These are phyloP conservation scores for Drosophila tanythrix DNA, from an alignment of 2,888 invertebrate species.

Conservation along the genomic window DNA sequence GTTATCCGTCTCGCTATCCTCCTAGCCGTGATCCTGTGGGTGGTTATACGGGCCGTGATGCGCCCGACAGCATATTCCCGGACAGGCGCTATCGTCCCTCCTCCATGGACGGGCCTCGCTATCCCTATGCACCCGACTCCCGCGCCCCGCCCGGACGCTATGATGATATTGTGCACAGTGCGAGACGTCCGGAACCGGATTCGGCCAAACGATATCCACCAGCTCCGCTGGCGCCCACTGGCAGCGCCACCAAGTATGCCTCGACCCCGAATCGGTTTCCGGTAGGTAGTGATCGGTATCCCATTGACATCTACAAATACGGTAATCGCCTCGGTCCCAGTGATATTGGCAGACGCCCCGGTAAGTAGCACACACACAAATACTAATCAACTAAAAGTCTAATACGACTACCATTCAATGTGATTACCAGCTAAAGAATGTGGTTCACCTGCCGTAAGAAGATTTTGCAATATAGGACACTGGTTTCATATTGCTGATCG, in stretches of 20 bases:
- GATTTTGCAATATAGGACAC: constrained; percentile 1
- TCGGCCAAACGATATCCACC: constrained; percentile 86
- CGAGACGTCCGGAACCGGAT: constrained; percentile 84
- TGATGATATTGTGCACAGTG: constrained; percentile 81
- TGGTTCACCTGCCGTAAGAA: neutral
- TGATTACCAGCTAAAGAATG: constrained; percentile 17
- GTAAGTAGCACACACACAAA: constrained; percentile 74
- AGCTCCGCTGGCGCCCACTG: constrained; percentile 84
- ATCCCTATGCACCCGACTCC: constrained; percentile 81
- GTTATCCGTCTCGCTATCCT: constrained; percentile 77
- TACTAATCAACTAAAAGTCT: constrained; percentile 70
- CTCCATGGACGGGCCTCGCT: constrained; percentile 82
- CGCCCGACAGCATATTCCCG: constrained; percentile 85
- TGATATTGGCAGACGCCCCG: constrained; percentile 83
- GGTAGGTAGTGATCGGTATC: constrained; percentile 85
- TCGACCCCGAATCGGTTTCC: constrained; percentile 86
- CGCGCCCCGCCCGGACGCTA: constrained; percentile 77
- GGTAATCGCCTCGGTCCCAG: constrained; percentile 86
- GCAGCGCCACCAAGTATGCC: constrained; percentile 86
- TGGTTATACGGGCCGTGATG: constrained; percentile 82
- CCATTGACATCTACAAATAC: constrained; percentile 85
- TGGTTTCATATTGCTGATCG: constrained; percentile 35
- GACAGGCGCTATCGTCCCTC: constrained; percentile 84
- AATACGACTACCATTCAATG: constrained; percentile 37
- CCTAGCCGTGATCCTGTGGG: constrained; percentile 77